Base-by-base conservation (phyloP, 2,797 vertebrate species). In the Carapus acus region DNA sequence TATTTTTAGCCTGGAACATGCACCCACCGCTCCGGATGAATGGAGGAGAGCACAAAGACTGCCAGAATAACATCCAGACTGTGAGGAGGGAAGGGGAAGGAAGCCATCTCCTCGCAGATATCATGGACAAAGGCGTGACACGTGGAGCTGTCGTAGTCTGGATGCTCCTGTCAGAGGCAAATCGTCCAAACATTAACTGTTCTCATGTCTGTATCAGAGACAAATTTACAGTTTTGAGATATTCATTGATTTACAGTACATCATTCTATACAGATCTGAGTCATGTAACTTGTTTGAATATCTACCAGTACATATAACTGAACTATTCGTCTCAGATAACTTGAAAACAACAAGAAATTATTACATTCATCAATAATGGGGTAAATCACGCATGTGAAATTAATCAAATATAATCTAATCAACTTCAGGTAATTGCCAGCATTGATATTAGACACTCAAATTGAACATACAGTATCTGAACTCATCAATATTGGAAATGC, bases 11-110 rank as follows among this genome's bases (percentile, higher is more conserved):
- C 77, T 78, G 74, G 64, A 40, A 70, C 79, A 83, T 79, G 85
- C 80, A 83, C 87, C 81, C 90, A 97, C 92, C 92, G 88, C 82
- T 88, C 84, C 56, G 93, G 93, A 79, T 93, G 91, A 84, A 96
- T 89, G 57, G 93, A 85, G 52, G 93, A 95, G 57, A 97, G 89
- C 77, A 97, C 93, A 83, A 96, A 96, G 80, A 94, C 83, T 6
- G 93, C 82, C 60, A 94, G 87, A 84, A 95, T 79, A 77, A 90
- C 83, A 74, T 96, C 90, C 83, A 95, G 83, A 81, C 85, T 91
- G 64, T 78, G 89, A 41, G 85, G 86, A 67, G 91, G 93, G 74
- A 96, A 92, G 33, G 93, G 92, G 84, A 92, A 91, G 58, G 87
- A 67, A 55, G 78, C 75, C 51, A 55, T 46, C 64, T 89, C 88